Percentiles rank a stretch among this genome's conserved stretches.
Evolutionary conservation across 2,797 vertebrate species (phyloP).

Genomic region (Onychomys arenicola): DNA sequence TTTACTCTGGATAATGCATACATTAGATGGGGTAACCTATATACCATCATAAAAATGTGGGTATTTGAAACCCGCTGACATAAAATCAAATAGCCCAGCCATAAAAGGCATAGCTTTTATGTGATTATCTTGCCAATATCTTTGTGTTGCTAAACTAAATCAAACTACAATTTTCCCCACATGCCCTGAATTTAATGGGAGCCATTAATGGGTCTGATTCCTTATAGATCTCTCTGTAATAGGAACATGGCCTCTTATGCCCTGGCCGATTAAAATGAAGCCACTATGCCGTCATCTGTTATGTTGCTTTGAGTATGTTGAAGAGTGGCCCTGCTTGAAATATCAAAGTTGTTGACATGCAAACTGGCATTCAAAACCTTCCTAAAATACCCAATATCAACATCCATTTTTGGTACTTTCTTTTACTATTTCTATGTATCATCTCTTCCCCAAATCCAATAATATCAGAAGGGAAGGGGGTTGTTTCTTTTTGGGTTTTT

Average conservation of each 20-base stretch:
- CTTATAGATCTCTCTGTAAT: slow-evolving; percentile 86
- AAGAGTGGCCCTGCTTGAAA: slow-evolving; percentile 47
- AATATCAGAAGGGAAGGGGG: background rate
- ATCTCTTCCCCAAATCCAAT: background rate
- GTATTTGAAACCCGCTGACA: slow-evolving; percentile 89
- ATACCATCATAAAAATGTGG: slow-evolving; percentile 88
- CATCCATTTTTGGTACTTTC: slow-evolving; percentile 20
- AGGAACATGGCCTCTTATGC: slow-evolving; percentile 83
- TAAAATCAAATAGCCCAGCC: slow-evolving; percentile 90
- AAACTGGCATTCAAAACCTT: slow-evolving; percentile 46
- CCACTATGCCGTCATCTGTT: slow-evolving; percentile 62
- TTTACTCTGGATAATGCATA: slow-evolving; percentile 88
- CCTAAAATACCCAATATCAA: slow-evolving; percentile 8
- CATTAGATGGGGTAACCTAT: slow-evolving; percentile 86
- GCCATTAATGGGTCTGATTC: slow-evolving; percentile 87
- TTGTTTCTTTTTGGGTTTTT: background rate
- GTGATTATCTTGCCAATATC: slow-evolving; percentile 91
- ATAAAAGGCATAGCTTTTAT: slow-evolving; percentile 90
- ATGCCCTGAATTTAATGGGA: slow-evolving; percentile 89
- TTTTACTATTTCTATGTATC: background rate
- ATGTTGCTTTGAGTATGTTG: slow-evolving; percentile 78
- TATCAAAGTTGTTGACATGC: slow-evolving; percentile 48
- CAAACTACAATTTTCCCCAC: slow-evolving; percentile 89
- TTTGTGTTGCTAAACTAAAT: slow-evolving; percentile 89
- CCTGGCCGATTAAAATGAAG: slow-evolving; percentile 75